Conservation (phyloP, 2,113 vertebrate species). For the Typhlomys cinereus region DNA sequence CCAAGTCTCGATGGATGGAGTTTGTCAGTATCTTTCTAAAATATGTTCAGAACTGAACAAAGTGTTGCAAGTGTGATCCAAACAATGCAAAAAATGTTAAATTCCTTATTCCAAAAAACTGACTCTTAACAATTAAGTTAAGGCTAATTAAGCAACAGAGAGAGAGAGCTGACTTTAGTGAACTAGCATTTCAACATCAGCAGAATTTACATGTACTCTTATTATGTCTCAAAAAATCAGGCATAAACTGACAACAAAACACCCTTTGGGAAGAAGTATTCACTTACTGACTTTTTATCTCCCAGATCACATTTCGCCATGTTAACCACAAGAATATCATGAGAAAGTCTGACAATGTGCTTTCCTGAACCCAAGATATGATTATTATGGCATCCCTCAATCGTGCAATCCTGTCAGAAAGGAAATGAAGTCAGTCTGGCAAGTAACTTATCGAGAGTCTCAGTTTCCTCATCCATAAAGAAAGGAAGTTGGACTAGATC, state of each 20-base stretch:
- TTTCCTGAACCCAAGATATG: slow-evolving; percentile 53
- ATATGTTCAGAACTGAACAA: slow-evolving; percentile 34
- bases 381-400: slow-evolving; percentile 51
- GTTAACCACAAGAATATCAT: slow-evolving; percentile 24
- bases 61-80: not conserved
- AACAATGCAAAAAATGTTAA: slow-evolving; percentile 41
- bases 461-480: slow-evolving; percentile 69
- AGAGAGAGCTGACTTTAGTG: slow-evolving; percentile 33
- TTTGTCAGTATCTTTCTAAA: slow-evolving; percentile 10
- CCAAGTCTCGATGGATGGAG: not conserved
- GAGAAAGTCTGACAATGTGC: slow-evolving; percentile 46
- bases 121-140: slow-evolving; percentile 34
- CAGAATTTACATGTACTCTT: slow-evolving; percentile 50
- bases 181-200: slow-evolving; percentile 34
- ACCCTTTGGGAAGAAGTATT: slow-evolving; percentile 51
- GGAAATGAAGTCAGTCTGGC: slow-evolving; percentile 59
- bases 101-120: slow-evolving; percentile 14
- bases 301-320: slow-evolving; percentile 55
- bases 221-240: slow-evolving; percentile 56
- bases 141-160: not conserved
- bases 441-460: slow-evolving; percentile 71
- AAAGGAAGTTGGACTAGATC: slow-evolving; percentile 71
- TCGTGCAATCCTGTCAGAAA: slow-evolving; percentile 59
- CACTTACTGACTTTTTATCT: slow-evolving; percentile 51
- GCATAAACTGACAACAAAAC: slow-evolving; percentile 37